phyloP scores from a whole-genome alignment of 2,113 vertebrate species.

The Xiphophorus maculatus region DNA sequence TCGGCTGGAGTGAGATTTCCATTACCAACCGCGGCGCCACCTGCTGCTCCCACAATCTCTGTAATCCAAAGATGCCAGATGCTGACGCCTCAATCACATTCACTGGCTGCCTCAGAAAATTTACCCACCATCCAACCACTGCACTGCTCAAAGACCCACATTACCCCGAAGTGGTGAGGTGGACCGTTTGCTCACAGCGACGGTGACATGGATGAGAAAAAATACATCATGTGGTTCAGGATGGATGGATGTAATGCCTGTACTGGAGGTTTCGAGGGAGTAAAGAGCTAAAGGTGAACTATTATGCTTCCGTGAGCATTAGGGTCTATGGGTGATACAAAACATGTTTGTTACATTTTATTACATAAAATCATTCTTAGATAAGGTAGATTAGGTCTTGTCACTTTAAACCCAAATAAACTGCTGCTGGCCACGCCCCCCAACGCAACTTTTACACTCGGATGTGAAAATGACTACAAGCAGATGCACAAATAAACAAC shows the following conservation, averaged over 20 bases:
- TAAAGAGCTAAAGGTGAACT: too few relatives aligned
- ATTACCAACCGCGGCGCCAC: conserved; percentile 72
- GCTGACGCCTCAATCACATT: conserved; percentile 79
- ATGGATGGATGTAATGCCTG: background rate
- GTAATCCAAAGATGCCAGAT: conserved; percentile 75
- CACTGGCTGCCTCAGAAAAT: conserved; percentile 53
- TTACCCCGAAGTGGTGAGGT: conserved; percentile 48
- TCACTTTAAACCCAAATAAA: too few relatives aligned
- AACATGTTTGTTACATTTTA: too few relatives aligned
- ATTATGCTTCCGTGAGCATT: too few relatives aligned
- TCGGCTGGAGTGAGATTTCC: conserved; percentile 77
- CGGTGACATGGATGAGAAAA: background rate
- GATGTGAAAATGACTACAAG: too few relatives aligned
- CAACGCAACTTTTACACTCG: too few relatives aligned
- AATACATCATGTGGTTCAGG: background rate
- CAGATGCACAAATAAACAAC: too few relatives aligned
- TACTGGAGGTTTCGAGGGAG: background rate
- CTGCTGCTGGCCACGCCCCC: too few relatives aligned
- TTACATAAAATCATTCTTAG: too few relatives aligned
- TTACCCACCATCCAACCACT: conserved; percentile 31
- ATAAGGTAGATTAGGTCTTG: too few relatives aligned
- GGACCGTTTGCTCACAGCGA: conserved; percentile 31
- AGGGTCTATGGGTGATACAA: too few relatives aligned
- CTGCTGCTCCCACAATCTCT: conserved; percentile 66
- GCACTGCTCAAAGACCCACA: conserved; percentile 29